Conservation (phyloP, 2,113 vertebrate species). For the Ahaetulla prasina region DNA sequence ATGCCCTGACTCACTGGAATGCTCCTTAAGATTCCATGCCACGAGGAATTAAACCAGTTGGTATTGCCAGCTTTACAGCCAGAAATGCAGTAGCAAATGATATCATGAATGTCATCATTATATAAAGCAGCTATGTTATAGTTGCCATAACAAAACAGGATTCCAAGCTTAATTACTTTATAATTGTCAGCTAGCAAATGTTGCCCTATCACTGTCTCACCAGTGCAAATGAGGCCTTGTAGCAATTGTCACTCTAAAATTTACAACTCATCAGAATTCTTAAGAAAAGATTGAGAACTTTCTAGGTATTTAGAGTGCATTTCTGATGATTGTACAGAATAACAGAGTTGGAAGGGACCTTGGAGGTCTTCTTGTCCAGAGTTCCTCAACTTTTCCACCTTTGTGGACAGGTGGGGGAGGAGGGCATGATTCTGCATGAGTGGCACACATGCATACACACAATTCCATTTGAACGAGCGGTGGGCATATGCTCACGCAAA, state of each 20-base stretch:
- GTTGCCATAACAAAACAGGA: constrained; percentile 26
- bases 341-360: background rate
- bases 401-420: too few species aligned
- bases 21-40: background rate
- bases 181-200: constrained; percentile 35
- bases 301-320: background rate
- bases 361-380: background rate
- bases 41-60: background rate
- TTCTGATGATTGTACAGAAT: background rate
- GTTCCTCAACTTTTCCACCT: background rate
- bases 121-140: constrained; percentile 28
- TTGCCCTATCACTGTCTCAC: constrained; percentile 32
- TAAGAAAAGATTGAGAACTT: background rate
- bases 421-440: background rate
- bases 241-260: constrained; percentile 21
- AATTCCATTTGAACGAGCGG: too few species aligned
- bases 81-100: background rate
- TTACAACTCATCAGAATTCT: background rate
- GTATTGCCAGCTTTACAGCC: background rate
- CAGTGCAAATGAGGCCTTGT: constrained; percentile 13
- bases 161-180: constrained; percentile 28
- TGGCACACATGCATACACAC: background rate
- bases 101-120: constrained; percentile 30
- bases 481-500: background rate
- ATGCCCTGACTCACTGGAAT: background rate